Evolutionary conservation across 1,140 invertebrate species (phyloP).

Genomic region (Dufourea novaeangliae): DNA sequence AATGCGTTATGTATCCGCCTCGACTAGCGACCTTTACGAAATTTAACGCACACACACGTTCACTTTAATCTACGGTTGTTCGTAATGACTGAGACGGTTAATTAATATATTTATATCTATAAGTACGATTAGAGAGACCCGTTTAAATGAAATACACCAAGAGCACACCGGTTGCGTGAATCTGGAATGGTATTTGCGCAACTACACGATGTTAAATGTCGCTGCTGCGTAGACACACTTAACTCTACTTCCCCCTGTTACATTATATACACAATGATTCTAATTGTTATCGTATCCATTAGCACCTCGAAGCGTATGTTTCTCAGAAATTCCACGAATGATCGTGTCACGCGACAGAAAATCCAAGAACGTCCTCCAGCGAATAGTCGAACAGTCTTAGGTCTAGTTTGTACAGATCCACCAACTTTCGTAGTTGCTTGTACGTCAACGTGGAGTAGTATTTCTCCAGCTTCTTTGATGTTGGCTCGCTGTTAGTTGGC

Average conservation of each 20-base stretch:
- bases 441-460: slow-evolving; percentile 89
- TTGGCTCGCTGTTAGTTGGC: slow-evolving; percentile 85
- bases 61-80: background rate
- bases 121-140: background rate
- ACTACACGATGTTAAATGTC: background rate
- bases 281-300: slow-evolving; percentile 1
- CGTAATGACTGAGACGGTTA: background rate
- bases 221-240: background rate
- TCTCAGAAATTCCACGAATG: background rate
- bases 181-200: background rate
- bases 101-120: background rate
- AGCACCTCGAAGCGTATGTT: slow-evolving; percentile 15
- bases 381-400: slow-evolving; percentile 92
- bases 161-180: too few species aligned
- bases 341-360: slow-evolving; percentile 76
- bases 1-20: background rate
- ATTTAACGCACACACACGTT: background rate
- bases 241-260: background rate
- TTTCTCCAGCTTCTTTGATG: slow-evolving; percentile 84
- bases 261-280: background rate
- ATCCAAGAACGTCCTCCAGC: slow-evolving; percentile 87
- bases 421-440: slow-evolving; percentile 86
- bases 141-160: background rate
- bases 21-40: background rate
- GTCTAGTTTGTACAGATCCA: slow-evolving; percentile 89